phyloP scores from a whole-genome alignment of 2,113 vertebrate genomes.

The Alosa alosa region DNA sequence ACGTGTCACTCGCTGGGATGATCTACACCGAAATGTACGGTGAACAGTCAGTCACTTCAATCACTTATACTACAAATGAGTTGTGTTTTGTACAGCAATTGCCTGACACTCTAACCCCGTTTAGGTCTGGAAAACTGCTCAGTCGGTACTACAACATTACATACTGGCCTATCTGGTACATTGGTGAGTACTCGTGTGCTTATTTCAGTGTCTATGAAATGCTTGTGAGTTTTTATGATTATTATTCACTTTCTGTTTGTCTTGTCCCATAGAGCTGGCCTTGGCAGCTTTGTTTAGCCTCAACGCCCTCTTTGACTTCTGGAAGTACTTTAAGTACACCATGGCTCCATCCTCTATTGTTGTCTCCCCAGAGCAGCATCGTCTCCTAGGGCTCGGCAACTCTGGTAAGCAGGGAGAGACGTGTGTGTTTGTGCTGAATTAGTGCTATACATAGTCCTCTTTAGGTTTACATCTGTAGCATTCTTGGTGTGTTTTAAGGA shows the following conservation, averaged over 20 bases:
- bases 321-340: slow-evolving; percentile 93
- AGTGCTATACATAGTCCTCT: background rate
- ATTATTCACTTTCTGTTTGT: background rate
- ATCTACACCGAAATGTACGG: slow-evolving; percentile 94
- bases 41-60: background rate
- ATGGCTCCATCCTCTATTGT: slow-evolving; percentile 80
- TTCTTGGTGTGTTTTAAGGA: background rate
- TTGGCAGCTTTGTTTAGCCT: slow-evolving; percentile 87
- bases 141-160: slow-evolving; percentile 87
- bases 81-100: background rate
- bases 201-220: background rate
- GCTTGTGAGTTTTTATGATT: background rate
- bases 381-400: slow-evolving; percentile 79
- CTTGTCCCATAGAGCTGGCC: slow-evolving; percentile 72
- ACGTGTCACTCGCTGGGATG: slow-evolving; percentile 89
- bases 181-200: slow-evolving; percentile 76
- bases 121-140: slow-evolving; percentile 87
- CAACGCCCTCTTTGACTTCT: slow-evolving; percentile 93
- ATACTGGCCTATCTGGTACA: slow-evolving; percentile 93
- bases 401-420: slow-evolving; percentile 58
- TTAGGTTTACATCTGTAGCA: background rate
- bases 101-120: background rate
- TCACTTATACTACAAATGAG: background rate
- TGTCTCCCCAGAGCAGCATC: slow-evolving; percentile 80
- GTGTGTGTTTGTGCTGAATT: background rate